Base-by-base conservation (phyloP, 2,888 invertebrate species). In the Erebia epiphron region DNA sequence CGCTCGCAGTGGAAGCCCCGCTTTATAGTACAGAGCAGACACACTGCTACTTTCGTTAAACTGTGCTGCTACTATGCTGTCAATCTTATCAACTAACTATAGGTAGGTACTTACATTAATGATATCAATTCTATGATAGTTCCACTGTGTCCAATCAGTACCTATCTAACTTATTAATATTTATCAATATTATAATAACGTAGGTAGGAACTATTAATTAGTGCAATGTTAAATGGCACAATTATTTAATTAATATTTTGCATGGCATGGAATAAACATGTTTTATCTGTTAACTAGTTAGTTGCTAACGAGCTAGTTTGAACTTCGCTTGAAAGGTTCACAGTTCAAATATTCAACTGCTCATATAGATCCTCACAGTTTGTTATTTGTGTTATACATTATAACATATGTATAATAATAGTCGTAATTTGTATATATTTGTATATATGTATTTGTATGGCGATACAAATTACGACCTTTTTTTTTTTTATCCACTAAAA, bases 11-110 rank as follows among this genome's bases (percentile, higher is more conserved):
- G 35, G 7, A 35, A 7, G 35, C 35, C 35, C 26, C 26, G 26
- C 26, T 7, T 26, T 35, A 35, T 26, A 7, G 35, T 35, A 26
- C 26, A 35, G 35, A 35, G 2, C 35, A 35, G 35, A 35, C 35
- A 35, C 35, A 35, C 35, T 7, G 35, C 35, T n/a, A n/a, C n/a
- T n/a, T n/a, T n/a, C n/a, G n/a, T n/a, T n/a, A n/a, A n/a, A n/a
- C n/a, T n/a, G n/a, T n/a, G n/a, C 35, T 7, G 35, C 35, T 67
- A 65, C 68, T 67, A 65, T 68, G 69, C 72, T 35, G 35, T 7
- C 7, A 35, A 46, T 71, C 72, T 75, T 73, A 75, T 75, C 73
- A 67, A 70, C 67, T 35, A 35, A 0, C 0, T 35, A 35, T 26
- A 35, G 35, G 0, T 7, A 35, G 35, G 35, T 35, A 35, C 35